Conservation (phyloP, 2,113 vertebrate genomes). For the Petrocephalus zakoni region DNA sequence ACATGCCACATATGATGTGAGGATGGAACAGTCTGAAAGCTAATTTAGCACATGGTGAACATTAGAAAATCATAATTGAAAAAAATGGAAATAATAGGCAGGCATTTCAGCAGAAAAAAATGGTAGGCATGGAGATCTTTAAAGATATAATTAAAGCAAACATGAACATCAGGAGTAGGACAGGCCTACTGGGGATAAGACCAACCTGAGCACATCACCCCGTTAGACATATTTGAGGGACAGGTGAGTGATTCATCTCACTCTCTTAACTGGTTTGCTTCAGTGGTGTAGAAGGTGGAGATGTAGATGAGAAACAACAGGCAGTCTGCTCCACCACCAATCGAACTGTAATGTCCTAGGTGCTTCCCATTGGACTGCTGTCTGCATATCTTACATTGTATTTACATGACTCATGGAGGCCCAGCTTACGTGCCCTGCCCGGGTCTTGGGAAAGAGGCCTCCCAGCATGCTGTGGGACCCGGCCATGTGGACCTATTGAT, state of each 20-base stretch:
- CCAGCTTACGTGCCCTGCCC: not conserved
- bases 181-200: not conserved
- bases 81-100: not conserved
- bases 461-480: constrained; percentile 5
- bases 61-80: not conserved
- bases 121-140: not conserved
- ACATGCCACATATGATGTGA: not conserved
- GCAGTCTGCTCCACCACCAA: not conserved
- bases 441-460: not conserved
- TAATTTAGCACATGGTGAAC: not conserved
- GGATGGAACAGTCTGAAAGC: not conserved
- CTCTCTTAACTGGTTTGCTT: not conserved
- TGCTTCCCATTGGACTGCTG: not conserved
- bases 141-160: not conserved
- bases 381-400: not conserved
- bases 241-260: not conserved
- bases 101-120: not conserved
- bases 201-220: not conserved
- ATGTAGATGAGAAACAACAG: not conserved
- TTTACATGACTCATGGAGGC: not conserved
- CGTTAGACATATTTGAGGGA: not conserved
- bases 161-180: not conserved
- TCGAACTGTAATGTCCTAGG: not conserved
- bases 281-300: not conserved
- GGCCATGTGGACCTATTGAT: constrained; percentile 14